Base-by-base conservation (phyloP, 2,888 invertebrate genomes). In the Xylota segnis region DNA sequence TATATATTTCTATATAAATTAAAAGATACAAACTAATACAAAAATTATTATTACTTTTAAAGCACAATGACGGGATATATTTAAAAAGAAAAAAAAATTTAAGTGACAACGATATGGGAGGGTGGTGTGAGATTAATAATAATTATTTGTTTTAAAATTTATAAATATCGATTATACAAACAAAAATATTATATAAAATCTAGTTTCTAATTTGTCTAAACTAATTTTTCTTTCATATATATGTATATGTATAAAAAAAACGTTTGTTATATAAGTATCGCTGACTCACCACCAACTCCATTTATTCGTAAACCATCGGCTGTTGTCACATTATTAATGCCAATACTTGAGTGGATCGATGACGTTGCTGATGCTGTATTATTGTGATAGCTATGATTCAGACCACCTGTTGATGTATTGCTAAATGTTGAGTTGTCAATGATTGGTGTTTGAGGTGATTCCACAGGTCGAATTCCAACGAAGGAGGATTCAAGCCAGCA, bases 401-500 rank as follows among this genome's bases (percentile, higher is more conserved):
- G 63, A 43, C 71, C 74, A 70, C 70, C 70, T 52, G 86, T 66
- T 82, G 87, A 81, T 71, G 87, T 79, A 45, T 76, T 83, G 59
- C 84, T 93, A 93, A 91, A 88, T 93, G 93, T 58, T 93, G 93
- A 92, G 83, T 89, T 91, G 87, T 94, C 94, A 86, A 94, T 94
- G 89, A 95, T 93, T 45, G 97, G 97, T 83, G 97, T 97, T 92
- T 96, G 96, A 16, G 97, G 97, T 59, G 96, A 96, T 89, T 97
- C 97, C 90, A 96, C 93, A 3, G 97, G 97, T 90, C 96, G 95
- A 89, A 96, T 96, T 89, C 96, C 96, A 83, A 96, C 96, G 92
- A 98, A 98, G 88, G 97, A 97, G 92, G 97, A 97, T 92, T 98
- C 98, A 91, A 98, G 94, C 98, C 98, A 98, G 92, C 96, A 96